These are phyloP conservation scores for Nyctereutes procyonoides DNA, from an alignment of 2,113 vertebrate species.

Conservation along the genomic window DNA sequence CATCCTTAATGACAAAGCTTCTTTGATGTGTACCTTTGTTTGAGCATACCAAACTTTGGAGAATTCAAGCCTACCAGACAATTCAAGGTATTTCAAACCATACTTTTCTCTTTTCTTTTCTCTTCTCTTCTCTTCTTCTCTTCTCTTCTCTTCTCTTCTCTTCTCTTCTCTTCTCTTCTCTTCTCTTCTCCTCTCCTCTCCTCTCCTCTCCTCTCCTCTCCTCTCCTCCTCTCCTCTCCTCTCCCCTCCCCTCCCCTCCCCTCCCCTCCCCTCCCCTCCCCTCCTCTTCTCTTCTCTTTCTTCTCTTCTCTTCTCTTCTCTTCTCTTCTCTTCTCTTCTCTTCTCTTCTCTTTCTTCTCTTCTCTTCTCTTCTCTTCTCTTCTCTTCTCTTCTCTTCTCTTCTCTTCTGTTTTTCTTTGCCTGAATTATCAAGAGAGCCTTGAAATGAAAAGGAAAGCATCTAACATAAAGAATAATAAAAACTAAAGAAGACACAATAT, in stretches of 20 bases:
- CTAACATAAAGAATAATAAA: not conserved
- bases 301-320: too few species aligned
- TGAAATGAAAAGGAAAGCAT: slow-evolving; percentile 38
- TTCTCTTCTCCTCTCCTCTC: not conserved
- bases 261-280: too few species aligned
- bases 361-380: too few species aligned
- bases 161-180: too few species aligned
- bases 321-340: too few species aligned
- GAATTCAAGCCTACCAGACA: not conserved
- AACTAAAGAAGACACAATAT: not conserved
- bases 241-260: too few species aligned
- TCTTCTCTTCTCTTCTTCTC: not conserved
- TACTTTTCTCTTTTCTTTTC: not conserved
- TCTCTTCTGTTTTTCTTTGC: not conserved
- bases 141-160: too few species aligned
- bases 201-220: not conserved
- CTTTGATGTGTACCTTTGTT: not conserved
- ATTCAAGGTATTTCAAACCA: not conserved
- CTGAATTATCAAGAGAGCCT: slow-evolving; percentile 2
- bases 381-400: too few species aligned
- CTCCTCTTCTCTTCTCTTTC: too few species aligned
- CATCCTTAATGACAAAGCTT: not conserved
- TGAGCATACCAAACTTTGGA: not conserved
- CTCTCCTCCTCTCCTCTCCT: not conserved
- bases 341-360: too few species aligned